A percentile compares a stretch with the other conserved stretches of the same genome.
Conservation (phyloP, 2,888 invertebrate species). For the Terebella lapidaria region DNA sequence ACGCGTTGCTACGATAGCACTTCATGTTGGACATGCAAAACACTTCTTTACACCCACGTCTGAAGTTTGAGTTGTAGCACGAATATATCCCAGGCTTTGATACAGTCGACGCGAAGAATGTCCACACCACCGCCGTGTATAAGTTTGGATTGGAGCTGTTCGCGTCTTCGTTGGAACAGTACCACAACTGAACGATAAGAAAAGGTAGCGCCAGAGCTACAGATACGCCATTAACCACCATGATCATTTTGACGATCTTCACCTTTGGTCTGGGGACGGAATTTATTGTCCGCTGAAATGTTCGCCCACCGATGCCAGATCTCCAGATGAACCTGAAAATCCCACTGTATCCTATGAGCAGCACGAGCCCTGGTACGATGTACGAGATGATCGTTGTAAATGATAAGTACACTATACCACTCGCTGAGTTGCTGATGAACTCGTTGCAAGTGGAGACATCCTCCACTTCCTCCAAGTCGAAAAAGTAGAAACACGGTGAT, state of each 20-base stretch:
- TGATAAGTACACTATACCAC: conserved; percentile 28
- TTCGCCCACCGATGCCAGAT: conserved; percentile 25
- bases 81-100: conserved; percentile 43
- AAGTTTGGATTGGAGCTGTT: conserved; percentile 11
- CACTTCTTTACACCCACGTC: conserved; percentile 48
- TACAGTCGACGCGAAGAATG: conserved; percentile 28
- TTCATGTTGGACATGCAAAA: conserved; percentile 46
- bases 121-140: conserved; percentile 28
- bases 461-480: conserved; percentile 17
- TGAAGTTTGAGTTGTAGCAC: conserved; percentile 45
- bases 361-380: conserved; percentile 30
- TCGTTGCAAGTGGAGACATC: conserved; percentile 4
- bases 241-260: conserved; percentile 48
- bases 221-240: conserved; percentile 30
- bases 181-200: conserved; percentile 30
- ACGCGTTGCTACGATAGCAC: conserved; percentile 45
- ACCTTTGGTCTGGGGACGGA: conserved; percentile 46
- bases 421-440: conserved; percentile 14
- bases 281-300: conserved; percentile 36
- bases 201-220: conserved; percentile 29
- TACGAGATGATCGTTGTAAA: conserved; percentile 28
- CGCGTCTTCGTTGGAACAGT: conserved; percentile 20
- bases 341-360: conserved; percentile 30
- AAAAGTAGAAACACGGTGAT: conserved; percentile 36
- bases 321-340: conserved; percentile 40